phyloP scores from a whole-genome alignment of 2,888 invertebrate genomes.

The Petrophora chlorosata region DNA sequence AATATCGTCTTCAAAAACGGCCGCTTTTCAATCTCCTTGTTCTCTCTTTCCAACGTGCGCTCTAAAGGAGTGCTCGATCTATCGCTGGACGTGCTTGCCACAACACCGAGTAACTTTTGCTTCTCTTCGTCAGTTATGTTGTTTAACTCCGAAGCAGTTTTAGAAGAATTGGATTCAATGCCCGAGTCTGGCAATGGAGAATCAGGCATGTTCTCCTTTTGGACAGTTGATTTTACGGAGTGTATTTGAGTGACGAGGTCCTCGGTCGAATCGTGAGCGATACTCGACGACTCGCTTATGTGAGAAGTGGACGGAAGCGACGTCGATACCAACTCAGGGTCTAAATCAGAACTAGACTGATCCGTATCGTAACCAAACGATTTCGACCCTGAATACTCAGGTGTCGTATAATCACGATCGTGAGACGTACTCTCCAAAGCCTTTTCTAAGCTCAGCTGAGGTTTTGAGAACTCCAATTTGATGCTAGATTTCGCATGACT shows the following conservation, averaged over 20 bases:
- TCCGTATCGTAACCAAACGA: conserved; percentile 73
- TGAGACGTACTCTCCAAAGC: conserved; percentile 84
- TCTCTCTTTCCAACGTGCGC: conserved; percentile 62
- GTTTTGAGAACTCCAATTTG: conserved; percentile 87
- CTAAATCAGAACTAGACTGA: conserved; percentile 78
- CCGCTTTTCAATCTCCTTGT: conserved; percentile 82
- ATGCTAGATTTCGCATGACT: conserved; percentile 82
- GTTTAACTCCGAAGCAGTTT: conserved; percentile 75
- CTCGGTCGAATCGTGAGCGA: conserved; percentile 77
- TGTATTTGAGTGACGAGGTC: conserved; percentile 74
- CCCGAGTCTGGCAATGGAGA: conserved; percentile 78
- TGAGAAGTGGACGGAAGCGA: conserved; percentile 82
- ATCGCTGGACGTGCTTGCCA: conserved; percentile 48
- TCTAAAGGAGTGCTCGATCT: conserved; percentile 56
- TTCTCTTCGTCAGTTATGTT: conserved; percentile 98
- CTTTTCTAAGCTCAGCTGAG: conserved; percentile 90
- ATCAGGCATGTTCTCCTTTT: conserved; percentile 75
- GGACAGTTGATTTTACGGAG: conserved; percentile 44
- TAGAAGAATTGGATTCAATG: conserved; percentile 68
- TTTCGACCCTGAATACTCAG: conserved; percentile 68
- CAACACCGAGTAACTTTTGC: conserved; percentile 81
- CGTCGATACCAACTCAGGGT: conserved; percentile 77
- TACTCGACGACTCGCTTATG: conserved; percentile 76
- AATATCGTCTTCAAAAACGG: conserved; percentile 96
- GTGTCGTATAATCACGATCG: conserved; percentile 75